These are phyloP conservation scores for Regulus satrapa DNA, from an alignment of 2,113 vertebrate genomes.

Conservation along the genomic window DNA sequence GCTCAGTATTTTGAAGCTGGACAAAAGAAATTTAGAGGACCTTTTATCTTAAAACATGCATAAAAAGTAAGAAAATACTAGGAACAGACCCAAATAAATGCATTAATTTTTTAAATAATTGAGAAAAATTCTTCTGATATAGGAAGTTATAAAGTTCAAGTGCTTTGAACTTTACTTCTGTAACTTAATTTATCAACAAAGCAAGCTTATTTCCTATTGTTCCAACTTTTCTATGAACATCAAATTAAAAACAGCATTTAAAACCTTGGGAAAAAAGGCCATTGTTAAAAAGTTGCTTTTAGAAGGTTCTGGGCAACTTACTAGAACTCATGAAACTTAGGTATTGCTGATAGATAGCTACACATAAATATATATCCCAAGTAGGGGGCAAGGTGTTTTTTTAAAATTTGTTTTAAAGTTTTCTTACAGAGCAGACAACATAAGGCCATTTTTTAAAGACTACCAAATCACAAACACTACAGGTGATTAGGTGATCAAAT, in stretches of 20 bases:
- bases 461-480: not conserved
- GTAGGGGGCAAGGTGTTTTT: not conserved
- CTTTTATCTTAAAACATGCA: not conserved
- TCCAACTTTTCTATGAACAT: not conserved
- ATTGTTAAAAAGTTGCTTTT: not conserved
- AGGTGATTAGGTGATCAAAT: not conserved
- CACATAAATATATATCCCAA: not conserved
- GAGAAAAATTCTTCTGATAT: not conserved
- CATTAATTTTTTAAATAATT: not conserved
- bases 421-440: not conserved
- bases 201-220: not conserved
- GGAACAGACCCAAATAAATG: not conserved
- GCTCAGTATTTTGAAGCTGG: not conserved
- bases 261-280: not conserved
- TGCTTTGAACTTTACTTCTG: not conserved
- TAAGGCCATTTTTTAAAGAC: not conserved
- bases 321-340: not conserved
- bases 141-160: no score
- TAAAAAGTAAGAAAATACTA: not conserved
- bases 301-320: not conserved
- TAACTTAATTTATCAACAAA: not conserved
- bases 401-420: not conserved
- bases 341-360: not conserved
- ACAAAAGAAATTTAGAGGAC: not conserved
- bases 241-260: not conserved